Percentiles rank a stretch among this genome's conserved stretches.
Conservation (phyloP, 2,797 vertebrate genomes). For the Hemitrygon akajei region DNA sequence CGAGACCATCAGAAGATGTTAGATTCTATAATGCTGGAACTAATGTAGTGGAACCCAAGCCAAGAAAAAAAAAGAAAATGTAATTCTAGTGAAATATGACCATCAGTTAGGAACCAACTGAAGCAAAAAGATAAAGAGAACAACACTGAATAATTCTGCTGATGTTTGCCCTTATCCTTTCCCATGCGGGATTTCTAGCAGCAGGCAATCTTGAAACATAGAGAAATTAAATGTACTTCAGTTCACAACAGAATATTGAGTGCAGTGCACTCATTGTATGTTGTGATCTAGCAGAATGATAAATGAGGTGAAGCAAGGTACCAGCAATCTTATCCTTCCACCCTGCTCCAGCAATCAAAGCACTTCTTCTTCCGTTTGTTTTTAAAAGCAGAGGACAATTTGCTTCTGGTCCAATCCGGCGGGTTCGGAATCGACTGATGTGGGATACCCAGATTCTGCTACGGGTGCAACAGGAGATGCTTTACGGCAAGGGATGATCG, state of each 20-base stretch:
- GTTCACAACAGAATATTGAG: background rate
- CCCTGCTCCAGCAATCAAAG: background rate
- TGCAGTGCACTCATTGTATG: background rate
- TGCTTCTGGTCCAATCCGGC: no score
- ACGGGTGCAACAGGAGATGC: no score
- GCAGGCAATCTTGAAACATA: background rate
- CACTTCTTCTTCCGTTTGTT: no score
- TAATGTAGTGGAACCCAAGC: conserved; percentile 4
- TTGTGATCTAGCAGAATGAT: background rate
- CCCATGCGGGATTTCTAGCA: background rate
- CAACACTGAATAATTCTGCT: background rate
- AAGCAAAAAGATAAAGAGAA: background rate
- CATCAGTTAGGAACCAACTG: background rate
- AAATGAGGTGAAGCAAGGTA: background rate
- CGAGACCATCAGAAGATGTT: background rate
- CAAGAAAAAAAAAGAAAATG: background rate
- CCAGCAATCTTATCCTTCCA: background rate
- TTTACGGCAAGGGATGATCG: no score
- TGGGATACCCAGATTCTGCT: no score
- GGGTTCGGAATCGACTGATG: no score
- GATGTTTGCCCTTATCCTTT: background rate
- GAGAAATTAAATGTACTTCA: background rate
- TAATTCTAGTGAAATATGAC: background rate
- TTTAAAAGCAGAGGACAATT: no score
- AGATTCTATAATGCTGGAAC: background rate